Percentiles rank a stretch among this genome's conserved stretches.
Conservation (phyloP, 2,113 vertebrate genomes). For the Phoxinus phoxinus region DNA sequence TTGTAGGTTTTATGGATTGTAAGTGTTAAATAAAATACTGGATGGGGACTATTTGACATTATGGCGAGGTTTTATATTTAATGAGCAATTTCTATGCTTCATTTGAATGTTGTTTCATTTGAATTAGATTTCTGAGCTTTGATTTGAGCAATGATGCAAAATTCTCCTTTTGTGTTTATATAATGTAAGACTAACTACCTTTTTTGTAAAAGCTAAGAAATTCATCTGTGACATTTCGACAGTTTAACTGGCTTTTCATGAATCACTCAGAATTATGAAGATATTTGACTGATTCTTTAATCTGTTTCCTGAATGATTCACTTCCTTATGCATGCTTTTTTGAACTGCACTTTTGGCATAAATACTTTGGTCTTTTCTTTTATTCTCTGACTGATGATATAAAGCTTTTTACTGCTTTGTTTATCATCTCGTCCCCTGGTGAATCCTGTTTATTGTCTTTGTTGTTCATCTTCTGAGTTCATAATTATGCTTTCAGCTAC, state of each 20-base stretch:
- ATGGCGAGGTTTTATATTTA: not conserved
- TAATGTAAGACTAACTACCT: too few relatives aligned
- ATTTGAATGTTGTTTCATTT: not conserved
- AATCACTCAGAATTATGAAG: not conserved
- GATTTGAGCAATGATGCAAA: not conserved
- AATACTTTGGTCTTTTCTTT: not conserved
- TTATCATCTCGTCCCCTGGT: not conserved
- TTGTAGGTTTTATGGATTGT: not conserved
- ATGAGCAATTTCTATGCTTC: not conserved
- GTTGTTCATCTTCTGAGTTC: not conserved
- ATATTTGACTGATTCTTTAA: not conserved
- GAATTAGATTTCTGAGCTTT: not conserved
- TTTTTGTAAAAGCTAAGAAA: constrained; percentile 5
- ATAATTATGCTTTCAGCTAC: constrained; percentile 12
- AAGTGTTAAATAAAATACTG: not conserved
- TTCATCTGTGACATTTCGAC: not conserved
- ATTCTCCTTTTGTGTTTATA: not conserved
- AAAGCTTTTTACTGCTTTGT: constrained; percentile 1
- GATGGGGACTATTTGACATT: not conserved
- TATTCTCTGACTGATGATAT: constrained; percentile 1
- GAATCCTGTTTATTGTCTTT: constrained; percentile 10
- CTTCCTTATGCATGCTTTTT: not conserved
- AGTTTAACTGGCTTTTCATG: not conserved
- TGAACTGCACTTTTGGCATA: not conserved
- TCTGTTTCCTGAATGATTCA: constrained; percentile 26